Conservation (phyloP, 2,113 vertebrate genomes). For the Tragelaphus buxtoni region DNA sequence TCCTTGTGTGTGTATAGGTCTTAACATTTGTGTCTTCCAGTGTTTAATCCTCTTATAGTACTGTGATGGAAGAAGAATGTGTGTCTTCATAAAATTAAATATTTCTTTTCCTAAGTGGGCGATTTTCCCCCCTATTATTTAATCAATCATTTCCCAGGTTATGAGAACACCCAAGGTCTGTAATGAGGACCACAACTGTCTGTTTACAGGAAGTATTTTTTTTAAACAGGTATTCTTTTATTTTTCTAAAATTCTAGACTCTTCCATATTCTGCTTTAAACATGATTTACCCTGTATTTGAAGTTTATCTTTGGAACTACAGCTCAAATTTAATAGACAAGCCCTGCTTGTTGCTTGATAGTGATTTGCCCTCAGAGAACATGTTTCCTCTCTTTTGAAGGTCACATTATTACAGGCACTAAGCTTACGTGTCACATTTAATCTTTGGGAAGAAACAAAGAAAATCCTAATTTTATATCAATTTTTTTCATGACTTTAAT, state of each 20-base stretch:
- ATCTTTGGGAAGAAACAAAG: background rate
- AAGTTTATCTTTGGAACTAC: background rate
- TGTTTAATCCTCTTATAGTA: background rate
- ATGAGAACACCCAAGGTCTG: background rate
- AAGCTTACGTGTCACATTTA: background rate
- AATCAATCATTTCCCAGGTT: background rate
- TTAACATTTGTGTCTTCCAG: background rate
- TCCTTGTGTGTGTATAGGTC: rapidly evolving
- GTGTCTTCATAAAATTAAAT: background rate
- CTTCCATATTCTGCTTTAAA: background rate
- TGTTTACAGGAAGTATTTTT: background rate
- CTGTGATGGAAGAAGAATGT: background rate
- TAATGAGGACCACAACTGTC: background rate
- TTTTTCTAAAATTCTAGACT: background rate
- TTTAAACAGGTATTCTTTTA: background rate
- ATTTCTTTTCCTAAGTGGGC: background rate
- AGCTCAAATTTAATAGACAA: background rate
- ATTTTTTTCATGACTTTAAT: background rate
- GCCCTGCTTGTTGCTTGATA: background rate
- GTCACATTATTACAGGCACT: background rate
- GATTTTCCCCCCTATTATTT: background rate
- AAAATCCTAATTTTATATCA: background rate
- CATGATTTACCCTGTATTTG: background rate
- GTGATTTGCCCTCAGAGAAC: background rate
- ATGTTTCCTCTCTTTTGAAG: background rate